Conservation (phyloP, 2,888 invertebrate species). For the Raillietiella orientalis region DNA sequence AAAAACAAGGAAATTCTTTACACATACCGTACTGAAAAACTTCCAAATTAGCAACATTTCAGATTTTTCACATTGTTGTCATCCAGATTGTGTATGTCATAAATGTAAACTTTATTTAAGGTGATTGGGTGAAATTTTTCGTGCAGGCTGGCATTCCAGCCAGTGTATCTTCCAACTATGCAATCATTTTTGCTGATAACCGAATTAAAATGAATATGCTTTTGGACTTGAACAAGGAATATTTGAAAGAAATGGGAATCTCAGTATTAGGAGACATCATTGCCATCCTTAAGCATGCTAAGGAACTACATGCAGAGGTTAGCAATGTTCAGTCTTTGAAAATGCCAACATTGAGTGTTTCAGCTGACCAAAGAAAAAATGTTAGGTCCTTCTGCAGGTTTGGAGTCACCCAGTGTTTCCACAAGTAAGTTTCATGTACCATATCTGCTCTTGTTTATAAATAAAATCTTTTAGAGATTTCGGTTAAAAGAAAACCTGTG, state of each 20-base stretch:
- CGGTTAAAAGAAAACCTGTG: too few species aligned
- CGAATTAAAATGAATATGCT: constrained; percentile 58
- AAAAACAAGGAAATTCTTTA: too few species aligned
- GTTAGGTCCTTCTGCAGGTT: too few species aligned
- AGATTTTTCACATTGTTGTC: too few species aligned
- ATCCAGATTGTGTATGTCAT: too few species aligned
- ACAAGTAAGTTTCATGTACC: too few species aligned
- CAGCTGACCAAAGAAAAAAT: too few species aligned
- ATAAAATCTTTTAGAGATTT: too few species aligned
- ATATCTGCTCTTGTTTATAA: too few species aligned
- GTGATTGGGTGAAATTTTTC: constrained; percentile 57
- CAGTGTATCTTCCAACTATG: constrained; percentile 44
- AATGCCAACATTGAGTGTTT: background rate
- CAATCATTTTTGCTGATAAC: constrained; percentile 53
- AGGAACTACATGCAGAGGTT: background rate
- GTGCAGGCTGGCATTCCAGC: constrained; percentile 47
- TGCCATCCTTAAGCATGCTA: constrained; percentile 26
- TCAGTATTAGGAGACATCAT: constrained; percentile 28
- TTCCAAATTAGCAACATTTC: too few species aligned
- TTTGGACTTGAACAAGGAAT: constrained; percentile 51
- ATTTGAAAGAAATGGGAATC: constrained; percentile 60
- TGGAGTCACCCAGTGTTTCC: too few species aligned
- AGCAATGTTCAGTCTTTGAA: background rate
- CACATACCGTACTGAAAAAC: too few species aligned
- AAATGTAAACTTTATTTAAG: constrained; percentile 17